Evolutionary conservation across 2,797 vertebrate species (phyloP), one percentile per base, ranked within the genome.

Genomic region (Phyllotis vaccarum): DNA sequence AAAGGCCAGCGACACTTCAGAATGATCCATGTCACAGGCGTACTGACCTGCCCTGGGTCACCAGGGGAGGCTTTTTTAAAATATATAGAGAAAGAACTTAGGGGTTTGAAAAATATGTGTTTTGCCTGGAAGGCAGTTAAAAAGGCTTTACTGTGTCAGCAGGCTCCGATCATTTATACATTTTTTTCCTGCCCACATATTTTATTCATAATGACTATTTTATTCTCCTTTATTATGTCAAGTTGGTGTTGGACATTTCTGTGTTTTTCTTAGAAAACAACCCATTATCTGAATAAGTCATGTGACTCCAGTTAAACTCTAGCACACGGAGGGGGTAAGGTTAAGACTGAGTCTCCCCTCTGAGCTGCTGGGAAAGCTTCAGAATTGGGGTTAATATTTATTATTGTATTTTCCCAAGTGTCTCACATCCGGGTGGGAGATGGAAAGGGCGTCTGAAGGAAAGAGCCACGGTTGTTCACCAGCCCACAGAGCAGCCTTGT

Each of bases 161-260:
- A 97, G 83, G 93, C 94, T 93, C 91, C 56, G 78, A 97, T 98
- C 98, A 93, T 97, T 98, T 97, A 31, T 96, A 92, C 66, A 93
- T 98, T 98, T 95, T 97, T 96, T 97, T 87, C 83, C 83, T 96
- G 62, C 90, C 95, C 62, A 92, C 86, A 97, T 98, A 96, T 98
- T 98, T 98, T 98, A 98, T 98, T 98, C 98, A 98, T 98, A 70
- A 95, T 93, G 89, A 96, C 97, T 97, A 24, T 98, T 98, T 98
- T 98, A 97, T 94, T 98, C 98, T 86, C 72, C 83, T 96, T 93
- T 96, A 92, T 96, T 98, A 97, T 89, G 92, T 96, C 95, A 92
- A 94, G 86, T 78, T 88, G 89, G 95, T 94, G 93, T 96, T 97
- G 43, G 19, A 81, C 54, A 11, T 94, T 92, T 90, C 93, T 66